Percentiles rank a stretch among this genome's conserved stretches.
phyloP scores from a whole-genome alignment of 2,113 vertebrate species.

The Leptocoma aspasia region DNA sequence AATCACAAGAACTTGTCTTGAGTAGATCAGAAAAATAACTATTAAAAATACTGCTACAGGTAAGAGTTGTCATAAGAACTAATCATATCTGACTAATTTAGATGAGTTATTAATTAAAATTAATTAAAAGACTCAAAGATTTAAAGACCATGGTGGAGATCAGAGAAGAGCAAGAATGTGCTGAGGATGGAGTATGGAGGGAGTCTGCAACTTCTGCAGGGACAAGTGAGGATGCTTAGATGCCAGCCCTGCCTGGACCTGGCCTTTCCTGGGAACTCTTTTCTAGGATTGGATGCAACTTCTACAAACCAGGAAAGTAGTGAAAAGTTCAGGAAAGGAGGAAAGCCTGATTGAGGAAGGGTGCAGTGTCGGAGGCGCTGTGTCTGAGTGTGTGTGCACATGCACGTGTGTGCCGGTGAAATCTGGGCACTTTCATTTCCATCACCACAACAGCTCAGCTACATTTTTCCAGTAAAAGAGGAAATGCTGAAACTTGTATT shows the following conservation, averaged over 20 bases:
- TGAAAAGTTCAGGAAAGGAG: background rate
- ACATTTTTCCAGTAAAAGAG: background rate
- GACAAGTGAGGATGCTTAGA: background rate
- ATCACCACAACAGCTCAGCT: background rate
- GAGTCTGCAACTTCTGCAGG: background rate
- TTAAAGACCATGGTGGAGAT: background rate
- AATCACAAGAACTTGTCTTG: background rate
- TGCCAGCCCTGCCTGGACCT: background rate
- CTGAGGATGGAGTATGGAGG: background rate
- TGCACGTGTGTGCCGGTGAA: background rate
- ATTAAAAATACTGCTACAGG: background rate
- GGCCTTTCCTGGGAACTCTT: background rate
- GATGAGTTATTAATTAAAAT: too few species aligned
- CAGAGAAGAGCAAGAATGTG: background rate
- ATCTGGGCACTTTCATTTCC: background rate
- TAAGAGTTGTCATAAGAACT: background rate
- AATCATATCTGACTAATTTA: background rate
- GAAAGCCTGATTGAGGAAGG: background rate
- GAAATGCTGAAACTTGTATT: background rate
- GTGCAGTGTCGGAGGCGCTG: fast-evolving
- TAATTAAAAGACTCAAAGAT: background rate
- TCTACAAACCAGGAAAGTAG: background rate
- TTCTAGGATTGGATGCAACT: background rate
- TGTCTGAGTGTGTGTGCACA: background rate
- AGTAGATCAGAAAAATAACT: background rate